Conservation (phyloP, 2,113 vertebrate genomes). For the Strix aluco region DNA sequence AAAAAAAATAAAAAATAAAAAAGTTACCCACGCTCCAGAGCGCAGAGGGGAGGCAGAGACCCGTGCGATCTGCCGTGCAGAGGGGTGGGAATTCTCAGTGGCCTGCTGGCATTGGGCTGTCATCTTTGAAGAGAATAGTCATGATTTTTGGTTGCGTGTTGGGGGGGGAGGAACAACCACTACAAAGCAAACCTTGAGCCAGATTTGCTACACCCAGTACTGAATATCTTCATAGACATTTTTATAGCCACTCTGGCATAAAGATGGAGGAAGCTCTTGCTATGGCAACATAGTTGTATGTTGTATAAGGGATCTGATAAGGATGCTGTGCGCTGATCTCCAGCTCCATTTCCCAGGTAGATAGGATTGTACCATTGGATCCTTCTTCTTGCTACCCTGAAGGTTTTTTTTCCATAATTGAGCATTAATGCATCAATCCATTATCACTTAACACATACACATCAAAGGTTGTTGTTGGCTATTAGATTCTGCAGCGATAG, state of each 20-base stretch:
- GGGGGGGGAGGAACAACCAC: neutral
- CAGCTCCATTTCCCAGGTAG: neutral
- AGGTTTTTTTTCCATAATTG: neutral
- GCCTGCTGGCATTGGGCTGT: neutral
- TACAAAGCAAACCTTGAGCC: neutral
- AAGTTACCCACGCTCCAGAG: slow-evolving; percentile 41
- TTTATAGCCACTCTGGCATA: neutral
- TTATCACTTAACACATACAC: neutral
- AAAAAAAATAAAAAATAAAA: neutral
- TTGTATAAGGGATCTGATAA: neutral
- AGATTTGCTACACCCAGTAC: neutral
- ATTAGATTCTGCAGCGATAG: neutral
- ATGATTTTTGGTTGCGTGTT: neutral
- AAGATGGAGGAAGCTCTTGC: neutral
- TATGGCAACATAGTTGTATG: neutral
- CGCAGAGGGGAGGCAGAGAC: neutral
- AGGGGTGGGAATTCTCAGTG: neutral
- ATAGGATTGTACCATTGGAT: neutral
- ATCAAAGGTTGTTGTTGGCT: neutral
- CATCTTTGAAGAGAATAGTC: neutral
- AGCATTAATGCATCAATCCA: neutral
- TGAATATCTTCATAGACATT: neutral
- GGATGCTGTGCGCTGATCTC: neutral
- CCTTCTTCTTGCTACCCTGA: neutral
- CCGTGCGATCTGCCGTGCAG: neutral